Conservation (phyloP, 2,797 vertebrate genomes). For the Oreortyx pictus region DNA sequence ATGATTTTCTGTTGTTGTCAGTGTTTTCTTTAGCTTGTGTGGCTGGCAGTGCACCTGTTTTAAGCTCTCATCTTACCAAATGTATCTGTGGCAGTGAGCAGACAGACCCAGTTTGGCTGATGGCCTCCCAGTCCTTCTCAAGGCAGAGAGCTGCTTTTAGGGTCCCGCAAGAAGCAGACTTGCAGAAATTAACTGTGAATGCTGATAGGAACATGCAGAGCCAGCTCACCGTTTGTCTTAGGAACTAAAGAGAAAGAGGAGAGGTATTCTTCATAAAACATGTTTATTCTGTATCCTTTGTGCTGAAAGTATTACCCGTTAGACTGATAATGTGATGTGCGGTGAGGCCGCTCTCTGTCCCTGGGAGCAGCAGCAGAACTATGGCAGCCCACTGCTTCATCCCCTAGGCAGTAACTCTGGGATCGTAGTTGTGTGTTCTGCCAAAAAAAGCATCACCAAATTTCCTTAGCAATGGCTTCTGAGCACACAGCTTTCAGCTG, state of each 20-base stretch:
- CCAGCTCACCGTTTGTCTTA: background rate
- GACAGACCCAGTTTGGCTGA: background rate
- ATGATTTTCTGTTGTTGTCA: constrained; percentile 32
- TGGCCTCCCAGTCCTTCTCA: background rate
- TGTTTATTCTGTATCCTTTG: background rate
- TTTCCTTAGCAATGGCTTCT: background rate
- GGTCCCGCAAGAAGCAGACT: background rate
- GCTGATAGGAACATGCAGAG: background rate
- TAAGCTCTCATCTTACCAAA: background rate
- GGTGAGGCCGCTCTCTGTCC: background rate
- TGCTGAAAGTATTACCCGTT: background rate
- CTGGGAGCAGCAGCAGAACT: background rate
- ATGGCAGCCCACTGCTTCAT: background rate
- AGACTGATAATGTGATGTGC: background rate
- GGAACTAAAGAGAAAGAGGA: background rate
- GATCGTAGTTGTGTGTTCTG: background rate
- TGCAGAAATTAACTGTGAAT: background rate
- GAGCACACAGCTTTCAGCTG: accelerated
- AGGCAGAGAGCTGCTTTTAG: background rate
- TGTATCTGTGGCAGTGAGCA: accelerated
- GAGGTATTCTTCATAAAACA: background rate
- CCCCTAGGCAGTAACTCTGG: background rate
- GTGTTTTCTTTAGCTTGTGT: constrained; percentile 27
- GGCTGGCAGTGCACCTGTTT: constrained; percentile 20
- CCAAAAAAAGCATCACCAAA: background rate